Percentiles rank a stretch among this genome's conserved stretches.
These are phyloP conservation scores for Hoplostethus mediterraneus DNA, from an alignment of 2,797 vertebrate species.

Conservation along the genomic window DNA sequence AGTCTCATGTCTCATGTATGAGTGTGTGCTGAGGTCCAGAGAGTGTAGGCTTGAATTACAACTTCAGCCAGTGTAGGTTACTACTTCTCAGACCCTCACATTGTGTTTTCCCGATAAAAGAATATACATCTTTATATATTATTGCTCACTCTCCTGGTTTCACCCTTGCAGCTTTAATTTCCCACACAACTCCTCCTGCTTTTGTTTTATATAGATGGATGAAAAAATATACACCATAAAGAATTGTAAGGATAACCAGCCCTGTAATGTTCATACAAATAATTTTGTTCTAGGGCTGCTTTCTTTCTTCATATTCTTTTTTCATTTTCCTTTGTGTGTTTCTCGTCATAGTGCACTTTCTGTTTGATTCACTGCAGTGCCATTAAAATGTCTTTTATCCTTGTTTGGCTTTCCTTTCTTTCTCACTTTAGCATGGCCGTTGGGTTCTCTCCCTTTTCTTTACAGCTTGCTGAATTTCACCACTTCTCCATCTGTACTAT, in stretches of 20 bases:
- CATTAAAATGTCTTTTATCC: slow-evolving; percentile 92
- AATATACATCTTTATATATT: slow-evolving; percentile 3
- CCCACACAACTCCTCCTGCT: slow-evolving; percentile 32
- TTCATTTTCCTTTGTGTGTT: slow-evolving; percentile 79
- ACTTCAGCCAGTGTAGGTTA: slow-evolving; percentile 49
- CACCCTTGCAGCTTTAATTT: slow-evolving; percentile 32
- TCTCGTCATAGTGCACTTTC: slow-evolving; percentile 86
- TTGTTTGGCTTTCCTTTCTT: slow-evolving; percentile 79
- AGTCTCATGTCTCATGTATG: slow-evolving; percentile 42
- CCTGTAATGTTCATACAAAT: slow-evolving; percentile 55
- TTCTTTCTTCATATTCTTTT: slow-evolving; percentile 75
- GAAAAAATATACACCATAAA: slow-evolving; percentile 32
- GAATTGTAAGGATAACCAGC: slow-evolving; percentile 41
- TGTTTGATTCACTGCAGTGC: slow-evolving; percentile 88
- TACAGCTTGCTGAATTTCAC: slow-evolving; percentile 26
- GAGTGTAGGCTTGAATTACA: slow-evolving; percentile 72
- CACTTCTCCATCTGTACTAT: slow-evolving; percentile 11
- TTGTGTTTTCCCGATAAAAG: slow-evolving; percentile 32
- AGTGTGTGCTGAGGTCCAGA: slow-evolving; percentile 59
- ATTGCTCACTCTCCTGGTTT: slow-evolving; percentile 13
- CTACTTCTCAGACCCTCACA: slow-evolving; percentile 22
- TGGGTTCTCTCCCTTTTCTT: slow-evolving; percentile 40
- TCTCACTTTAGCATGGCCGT: slow-evolving; percentile 69
- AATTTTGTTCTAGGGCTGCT: slow-evolving; percentile 67
- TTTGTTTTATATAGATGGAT: slow-evolving; percentile 55